Conservation (phyloP, 1,140 invertebrate genomes). For the Drosophila novamexicana region DNA sequence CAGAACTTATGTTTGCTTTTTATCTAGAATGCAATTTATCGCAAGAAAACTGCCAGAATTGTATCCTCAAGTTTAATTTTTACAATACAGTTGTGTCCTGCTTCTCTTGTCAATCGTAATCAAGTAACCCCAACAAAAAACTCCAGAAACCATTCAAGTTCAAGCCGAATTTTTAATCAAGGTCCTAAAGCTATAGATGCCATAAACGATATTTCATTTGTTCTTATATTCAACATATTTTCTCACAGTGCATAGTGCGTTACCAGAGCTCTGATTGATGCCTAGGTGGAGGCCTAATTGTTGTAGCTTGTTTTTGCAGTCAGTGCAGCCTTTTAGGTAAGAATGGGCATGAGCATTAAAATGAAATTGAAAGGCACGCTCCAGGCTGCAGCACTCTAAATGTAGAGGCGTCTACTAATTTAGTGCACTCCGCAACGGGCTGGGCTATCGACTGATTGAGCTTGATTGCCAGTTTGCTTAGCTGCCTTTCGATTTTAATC, state of each 20-base stretch:
- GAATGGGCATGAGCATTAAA: conserved; percentile 42
- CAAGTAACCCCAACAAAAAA: too few species aligned
- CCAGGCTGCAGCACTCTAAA: conserved; percentile 42
- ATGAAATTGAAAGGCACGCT: conserved; percentile 71
- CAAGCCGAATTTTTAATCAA: too few species aligned
- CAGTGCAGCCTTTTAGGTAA: conserved; percentile 21
- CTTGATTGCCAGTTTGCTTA: conserved; percentile 67
- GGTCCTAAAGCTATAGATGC: too few species aligned
- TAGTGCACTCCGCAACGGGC: conserved; percentile 46
- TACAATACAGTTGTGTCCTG: too few species aligned
- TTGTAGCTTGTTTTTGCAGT: conserved; percentile 56
- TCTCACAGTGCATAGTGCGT: conserved; percentile 31
- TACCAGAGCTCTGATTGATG: conserved; percentile 58
- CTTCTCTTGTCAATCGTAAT: too few species aligned
- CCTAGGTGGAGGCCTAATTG: conserved; percentile 55
- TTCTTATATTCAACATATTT: neutral
- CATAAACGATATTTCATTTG: too few species aligned
- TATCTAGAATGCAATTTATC: too few species aligned
- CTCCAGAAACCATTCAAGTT: too few species aligned
- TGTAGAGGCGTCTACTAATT: conserved; percentile 73
- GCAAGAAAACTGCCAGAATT: too few species aligned
- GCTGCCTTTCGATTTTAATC: conserved; percentile 69
- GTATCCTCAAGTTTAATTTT: too few species aligned
- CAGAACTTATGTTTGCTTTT: too few species aligned
- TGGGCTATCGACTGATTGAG: conserved; percentile 40